Evolutionary conservation across 2,888 invertebrate species (phyloP).

Genomic region (Pristionchus arcanus): DNA sequence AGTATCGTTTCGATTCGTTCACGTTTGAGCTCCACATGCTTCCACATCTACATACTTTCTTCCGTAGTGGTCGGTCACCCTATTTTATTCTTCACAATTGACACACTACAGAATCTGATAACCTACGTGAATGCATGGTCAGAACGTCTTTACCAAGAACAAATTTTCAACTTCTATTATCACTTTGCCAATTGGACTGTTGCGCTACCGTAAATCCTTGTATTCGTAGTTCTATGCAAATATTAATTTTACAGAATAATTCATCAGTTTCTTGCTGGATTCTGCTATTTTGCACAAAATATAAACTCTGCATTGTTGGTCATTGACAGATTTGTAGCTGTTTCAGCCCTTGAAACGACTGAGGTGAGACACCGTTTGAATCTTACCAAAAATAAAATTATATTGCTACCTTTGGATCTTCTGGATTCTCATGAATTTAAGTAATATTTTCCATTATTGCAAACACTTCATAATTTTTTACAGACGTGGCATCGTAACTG

Average conservation of each 20-base stretch:
- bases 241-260: neutral
- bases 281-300: neutral
- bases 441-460: no score
- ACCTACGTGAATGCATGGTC: neutral
- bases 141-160: neutral
- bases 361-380: neutral
- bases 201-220: no score
- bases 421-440: no score
- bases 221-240: neutral
- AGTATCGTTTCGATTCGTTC: neutral
- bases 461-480: no score
- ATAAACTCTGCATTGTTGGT: neutral
- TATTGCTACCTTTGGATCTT: no score
- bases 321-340: neutral
- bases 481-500: no score
- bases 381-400: no score
- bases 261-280: neutral
- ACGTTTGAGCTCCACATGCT: neutral
- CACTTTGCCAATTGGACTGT: neutral
- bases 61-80: neutral
- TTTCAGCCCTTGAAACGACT: neutral
- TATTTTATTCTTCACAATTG: neutral
- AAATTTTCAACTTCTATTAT: neutral
- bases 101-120: neutral
- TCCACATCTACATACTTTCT: neutral